Base-by-base conservation (phyloP, 2,888 invertebrate genomes). In the Torymus aiolomorphi region DNA sequence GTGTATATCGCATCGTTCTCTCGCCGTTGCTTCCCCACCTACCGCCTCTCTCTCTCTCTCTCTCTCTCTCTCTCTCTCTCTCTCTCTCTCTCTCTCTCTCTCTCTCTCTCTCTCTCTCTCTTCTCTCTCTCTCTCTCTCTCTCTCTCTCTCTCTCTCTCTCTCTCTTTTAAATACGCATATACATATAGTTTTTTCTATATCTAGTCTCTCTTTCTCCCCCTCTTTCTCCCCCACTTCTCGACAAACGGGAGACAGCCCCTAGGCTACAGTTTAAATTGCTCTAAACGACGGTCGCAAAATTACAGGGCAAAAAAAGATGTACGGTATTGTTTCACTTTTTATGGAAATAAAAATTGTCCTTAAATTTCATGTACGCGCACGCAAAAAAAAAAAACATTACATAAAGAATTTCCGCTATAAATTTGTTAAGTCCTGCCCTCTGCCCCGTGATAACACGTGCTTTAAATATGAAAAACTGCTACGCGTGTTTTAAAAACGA, bases 241-340 rank as follows among this genome's bases (percentile, higher is more conserved):
- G 42, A 10, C 8, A 42, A 42, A 42, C 42, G 42, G 8, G 2
- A 24, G 1, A 24, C 2, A 5, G 18, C 16, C 2, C 8, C 13
- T 31, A 31, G 31, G 18, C 54, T 51, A 24, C 76, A 82, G 78
- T 82, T 84, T 82, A 72, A 83, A 82, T 78, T 78, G 79, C 80
- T 82, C 80, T 80, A 82, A 83, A 82, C 82, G 81, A 76, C 76
- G 76, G 42, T 10, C 8, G 42, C 71, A 63, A 82, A 82, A 83
- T 80, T 82, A 78, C 70, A 42, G 42, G 66, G 81, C 16, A 42
- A 73, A 73, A 31, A 78, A 73, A 67, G 65, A 77, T 57, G 57
- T 16, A 65, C 57, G 16, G 56, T 54, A 69, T 62, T 54, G 62
- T 51, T 67, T 70, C 70, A 16, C 20, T 42, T 61, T 71, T 18